phyloP scores from a whole-genome alignment of 1,140 invertebrate species.

The Mercenaria mercenaria region DNA sequence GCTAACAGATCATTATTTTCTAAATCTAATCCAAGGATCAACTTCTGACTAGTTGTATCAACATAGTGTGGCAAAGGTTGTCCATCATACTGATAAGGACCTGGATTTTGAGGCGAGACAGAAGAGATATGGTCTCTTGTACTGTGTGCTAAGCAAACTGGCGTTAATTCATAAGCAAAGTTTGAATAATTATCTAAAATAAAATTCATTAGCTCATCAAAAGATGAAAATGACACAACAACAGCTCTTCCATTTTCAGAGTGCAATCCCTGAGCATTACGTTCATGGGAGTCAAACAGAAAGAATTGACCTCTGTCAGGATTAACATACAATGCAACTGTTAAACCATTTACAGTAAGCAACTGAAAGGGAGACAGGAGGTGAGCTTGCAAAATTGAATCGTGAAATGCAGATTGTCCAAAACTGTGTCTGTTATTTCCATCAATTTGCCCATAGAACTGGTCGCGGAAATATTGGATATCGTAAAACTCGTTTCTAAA shows the following conservation, averaged over 20 bases:
- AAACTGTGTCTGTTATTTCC: not conserved
- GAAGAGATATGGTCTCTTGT: no score
- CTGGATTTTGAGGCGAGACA: not conserved
- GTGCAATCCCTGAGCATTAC: not conserved
- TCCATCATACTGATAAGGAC: no score
- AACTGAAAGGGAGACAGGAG: not conserved
- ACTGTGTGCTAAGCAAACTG: not conserved
- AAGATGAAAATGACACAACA: not conserved
- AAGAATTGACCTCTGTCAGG: not conserved
- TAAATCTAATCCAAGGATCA: no score
- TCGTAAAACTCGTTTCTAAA: not conserved
- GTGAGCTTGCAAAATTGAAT: not conserved
- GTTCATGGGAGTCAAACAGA: slow-evolving; percentile 46
- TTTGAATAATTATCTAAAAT: slow-evolving; percentile 19
- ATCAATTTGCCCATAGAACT: not conserved
- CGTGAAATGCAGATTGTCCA: not conserved
- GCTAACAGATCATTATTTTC: no score
- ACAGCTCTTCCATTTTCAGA: slow-evolving; percentile 26
- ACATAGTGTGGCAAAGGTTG: no score
- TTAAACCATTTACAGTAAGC: slow-evolving; percentile 18
- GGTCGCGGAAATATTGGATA: not conserved
- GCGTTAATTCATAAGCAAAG: not conserved
- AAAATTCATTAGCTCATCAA: slow-evolving; percentile 3
- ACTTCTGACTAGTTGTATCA: no score
- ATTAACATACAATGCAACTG: slow-evolving; percentile 8